phyloP scores from a whole-genome alignment of 2,113 vertebrate species.

The Aptenodytes patagonicus region DNA sequence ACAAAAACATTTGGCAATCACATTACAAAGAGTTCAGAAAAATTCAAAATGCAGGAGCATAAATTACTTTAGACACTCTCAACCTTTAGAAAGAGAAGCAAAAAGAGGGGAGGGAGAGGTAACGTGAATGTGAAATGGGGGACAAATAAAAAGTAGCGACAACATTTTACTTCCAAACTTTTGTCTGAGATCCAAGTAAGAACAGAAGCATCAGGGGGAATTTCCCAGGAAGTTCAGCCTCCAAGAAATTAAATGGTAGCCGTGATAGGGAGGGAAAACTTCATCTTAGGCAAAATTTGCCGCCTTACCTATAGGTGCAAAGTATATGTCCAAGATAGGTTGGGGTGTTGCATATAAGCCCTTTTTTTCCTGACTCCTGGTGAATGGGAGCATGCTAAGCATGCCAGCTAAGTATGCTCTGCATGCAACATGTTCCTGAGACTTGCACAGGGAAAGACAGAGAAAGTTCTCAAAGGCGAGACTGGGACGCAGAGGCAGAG shows the following conservation, averaged over 20 bases:
- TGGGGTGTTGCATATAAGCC: neutral
- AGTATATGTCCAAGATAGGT: neutral
- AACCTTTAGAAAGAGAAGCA: slow-evolving; percentile 16
- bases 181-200: neutral
- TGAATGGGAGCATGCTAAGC: neutral
- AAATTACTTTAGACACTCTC: slow-evolving; percentile 14
- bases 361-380: neutral
- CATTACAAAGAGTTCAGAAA: slow-evolving; percentile 10
- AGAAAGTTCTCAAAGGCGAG: neutral
- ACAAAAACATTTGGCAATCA: slow-evolving; percentile 17
- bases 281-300: neutral
- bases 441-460: neutral
- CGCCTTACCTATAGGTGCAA: neutral
- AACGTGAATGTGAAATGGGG: neutral
- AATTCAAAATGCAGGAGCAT: neutral
- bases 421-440: neutral
- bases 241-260: neutral
- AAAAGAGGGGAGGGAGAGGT: neutral
- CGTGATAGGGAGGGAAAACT: neutral
- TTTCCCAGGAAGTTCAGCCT: neutral
- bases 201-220: neutral
- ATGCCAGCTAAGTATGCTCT: neutral
- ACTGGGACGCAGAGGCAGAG: neutral
- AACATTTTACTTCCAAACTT: neutral
- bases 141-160: neutral